Evolutionary conservation across 2,113 vertebrate genomes (phyloP), one percentile per base, ranked within the genome.

Genomic region (Bagarius yarrelli): DNA sequence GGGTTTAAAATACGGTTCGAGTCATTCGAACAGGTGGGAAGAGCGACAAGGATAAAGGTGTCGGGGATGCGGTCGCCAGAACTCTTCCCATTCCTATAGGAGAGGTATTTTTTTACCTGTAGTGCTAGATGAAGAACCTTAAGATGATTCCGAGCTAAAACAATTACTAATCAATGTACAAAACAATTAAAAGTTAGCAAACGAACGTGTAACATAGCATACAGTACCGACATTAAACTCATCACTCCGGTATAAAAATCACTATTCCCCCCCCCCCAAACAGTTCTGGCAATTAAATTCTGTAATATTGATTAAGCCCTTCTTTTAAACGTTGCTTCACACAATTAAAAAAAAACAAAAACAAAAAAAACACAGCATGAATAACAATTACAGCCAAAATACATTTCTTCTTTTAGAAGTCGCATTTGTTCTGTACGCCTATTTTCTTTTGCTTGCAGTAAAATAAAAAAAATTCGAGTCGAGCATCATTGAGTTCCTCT

Each of bases 101-200:
- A 92, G 93, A 93, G 92, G 92, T 92, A 93, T 91, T 91, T 87
- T 91, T 91, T 87, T 89, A 83, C 89, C 88, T 47, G 4, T 91
- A 78, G 91, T 86, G 90, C 83, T 86, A 87, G 87, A 85, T 60
- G 83, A 89, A 92, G 83, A 87, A 79, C 79, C 80, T 79, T 83
- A 86, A 89, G 70, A 76, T 79, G 57, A 84, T 82, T 73, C 34
- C 15, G 52, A 75, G 30, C 27, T 60, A 60, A 50, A 74, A 80
- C 78, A 84, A 89, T 85, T 88, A 90, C 80, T 82, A 89, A 90
- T 90, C 86, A 89, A 88, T 11, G 36, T 40, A 89, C 89, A 80
- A 86, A 80, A 83, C 85, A 82, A 89, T 64, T 50, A 85, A 89
- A 86, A 87, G 80, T 80, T 85, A 87, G 88, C 84, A 84, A 83